Base-by-base conservation (phyloP, 2,888 invertebrate species). In the Thalpophila matura region DNA sequence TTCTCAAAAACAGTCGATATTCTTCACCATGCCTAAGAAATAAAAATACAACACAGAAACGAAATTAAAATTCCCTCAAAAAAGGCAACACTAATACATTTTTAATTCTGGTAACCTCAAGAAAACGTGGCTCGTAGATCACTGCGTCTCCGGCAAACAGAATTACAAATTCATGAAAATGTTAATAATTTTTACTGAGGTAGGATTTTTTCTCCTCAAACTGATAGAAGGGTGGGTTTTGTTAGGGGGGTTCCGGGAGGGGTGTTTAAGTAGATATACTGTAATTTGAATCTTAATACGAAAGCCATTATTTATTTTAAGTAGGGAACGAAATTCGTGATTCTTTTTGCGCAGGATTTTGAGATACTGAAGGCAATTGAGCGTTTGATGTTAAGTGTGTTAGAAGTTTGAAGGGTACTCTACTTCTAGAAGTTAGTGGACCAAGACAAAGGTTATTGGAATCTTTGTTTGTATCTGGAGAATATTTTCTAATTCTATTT, bases 271-370 rank as follows among this genome's bases (percentile, higher is more conserved):
- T 80, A 89, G 91, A 91, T 91, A 89, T 85, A 88, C 87, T 83
- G 88, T 89, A 89, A 93, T 92, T 92, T 91, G 89, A 91, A 92
- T 92, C 89, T 89, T 92, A 92, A 92, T 90, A 89, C 87, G 83
- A 79, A 80, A 79, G 83, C 88, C 89, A 92, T 93, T 92, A 90
- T 91, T 93, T 92, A 93, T 91, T 91, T 90, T 89, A 86, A 90
- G 89, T 85, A 81, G 84, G 70, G 58, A 83, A 82, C 82, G 86
- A 91, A 91, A 90, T 89, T 87, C 88, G 70, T 75, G 77, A 91
- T 88, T 85, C 80, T 82, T 79, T 85, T 84, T 84, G 81, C 82
- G 78, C 83, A 79, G 83, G 86, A 86, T 81, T 82, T 83, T 78
- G 79, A 83, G 86, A 84, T 86, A 82, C 85, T 79, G 77, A 77